These are phyloP conservation scores for Bombus balteatus DNA, from an alignment of 1,140 invertebrate species.

Conservation along the genomic window DNA sequence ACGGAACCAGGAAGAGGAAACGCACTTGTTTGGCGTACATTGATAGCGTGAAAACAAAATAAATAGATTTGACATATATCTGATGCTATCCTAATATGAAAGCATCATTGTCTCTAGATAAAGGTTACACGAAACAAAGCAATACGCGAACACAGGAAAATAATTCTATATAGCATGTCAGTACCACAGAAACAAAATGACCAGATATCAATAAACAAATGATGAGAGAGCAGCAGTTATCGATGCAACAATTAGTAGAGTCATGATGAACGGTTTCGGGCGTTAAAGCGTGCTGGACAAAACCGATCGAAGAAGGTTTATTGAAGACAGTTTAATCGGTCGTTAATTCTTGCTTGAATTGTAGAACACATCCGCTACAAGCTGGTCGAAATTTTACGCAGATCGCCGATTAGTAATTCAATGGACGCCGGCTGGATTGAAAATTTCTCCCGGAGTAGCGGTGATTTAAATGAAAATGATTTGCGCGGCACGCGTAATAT, in stretches of 20 bases:
- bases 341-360: constrained; percentile 20
- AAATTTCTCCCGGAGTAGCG: constrained; percentile 20
- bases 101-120: too few species aligned
- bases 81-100: too few species aligned
- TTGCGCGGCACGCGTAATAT: constrained; percentile 30
- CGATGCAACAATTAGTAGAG: neutral
- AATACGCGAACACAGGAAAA: neutral
- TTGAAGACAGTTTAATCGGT: constrained; percentile 11
- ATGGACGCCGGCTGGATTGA: constrained; percentile 22
- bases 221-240: neutral
- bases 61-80: too few species aligned
- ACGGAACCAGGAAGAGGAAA: neutral
- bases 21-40: neutral
- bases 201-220: neutral
- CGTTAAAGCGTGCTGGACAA: neutral
- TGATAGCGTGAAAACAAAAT: too few species aligned
- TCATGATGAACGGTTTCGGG: neutral
- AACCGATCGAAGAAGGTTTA: neutral
- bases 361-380: neutral
- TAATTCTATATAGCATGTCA: neutral
- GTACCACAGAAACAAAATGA: neutral
- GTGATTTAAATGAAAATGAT: constrained; percentile 52
- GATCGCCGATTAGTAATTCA: constrained; percentile 17
- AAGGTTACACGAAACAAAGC: too few species aligned
- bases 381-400: neutral